These are phyloP conservation scores for Acanthopagrus latus DNA, from an alignment of 2,797 vertebrate species.

Conservation along the genomic window DNA sequence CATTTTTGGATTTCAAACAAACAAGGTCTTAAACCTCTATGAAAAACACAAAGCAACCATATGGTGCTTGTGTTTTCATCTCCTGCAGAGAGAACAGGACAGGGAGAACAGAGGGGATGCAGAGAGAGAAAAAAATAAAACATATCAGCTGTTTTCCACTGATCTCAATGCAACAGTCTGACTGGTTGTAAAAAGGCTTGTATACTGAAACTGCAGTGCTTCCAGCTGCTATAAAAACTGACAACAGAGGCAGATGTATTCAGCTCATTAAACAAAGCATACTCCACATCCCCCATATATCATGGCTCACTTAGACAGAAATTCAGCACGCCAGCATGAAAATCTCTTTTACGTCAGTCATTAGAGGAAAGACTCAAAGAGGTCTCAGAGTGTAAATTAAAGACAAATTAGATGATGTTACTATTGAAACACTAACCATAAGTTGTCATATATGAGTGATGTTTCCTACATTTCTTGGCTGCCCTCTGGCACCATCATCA, in stretches of 20 bases:
- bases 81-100: constrained; percentile 1
- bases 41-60: not conserved
- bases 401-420: constrained; percentile 1
- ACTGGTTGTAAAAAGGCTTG: not conserved
- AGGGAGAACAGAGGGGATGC: not conserved
- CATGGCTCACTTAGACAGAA: constrained; percentile 6
- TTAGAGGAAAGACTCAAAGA: not conserved
- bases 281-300: constrained; percentile 30
- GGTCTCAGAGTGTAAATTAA: not conserved
- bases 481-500: not conserved
- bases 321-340: not conserved
- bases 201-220: constrained; percentile 9
- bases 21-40: not conserved
- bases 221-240: constrained; percentile 37
- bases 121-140: not conserved
- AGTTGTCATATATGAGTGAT: not conserved
- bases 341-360: constrained; percentile 9
- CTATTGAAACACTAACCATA: not conserved
- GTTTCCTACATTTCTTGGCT: not conserved
- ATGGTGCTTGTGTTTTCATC: not conserved
- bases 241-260: constrained; percentile 29
- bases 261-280: constrained; percentile 42
- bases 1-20: not conserved
- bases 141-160: constrained; percentile 2
- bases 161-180: constrained; percentile 4